Conservation (phyloP, 2,888 invertebrate genomes). For the Pocota personata region DNA sequence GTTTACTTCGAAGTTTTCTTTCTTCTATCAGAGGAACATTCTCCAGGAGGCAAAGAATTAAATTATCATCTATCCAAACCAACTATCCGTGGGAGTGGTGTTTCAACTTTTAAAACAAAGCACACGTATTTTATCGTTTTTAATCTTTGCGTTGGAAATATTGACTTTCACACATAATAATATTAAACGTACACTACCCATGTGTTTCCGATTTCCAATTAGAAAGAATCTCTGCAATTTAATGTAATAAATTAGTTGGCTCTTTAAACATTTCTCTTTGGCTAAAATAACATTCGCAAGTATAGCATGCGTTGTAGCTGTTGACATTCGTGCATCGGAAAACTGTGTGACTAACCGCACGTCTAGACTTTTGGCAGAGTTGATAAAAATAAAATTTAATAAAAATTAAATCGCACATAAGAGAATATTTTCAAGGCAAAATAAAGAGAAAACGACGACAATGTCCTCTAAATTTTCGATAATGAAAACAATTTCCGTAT, state of each 20-base stretch:
- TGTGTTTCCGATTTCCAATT: not conserved
- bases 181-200: slow-evolving; percentile 17
- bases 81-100: not conserved
- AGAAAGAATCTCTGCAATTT: not conserved
- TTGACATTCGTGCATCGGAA: slow-evolving; percentile 5
- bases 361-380: slow-evolving; percentile 1
- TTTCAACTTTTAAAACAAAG: slow-evolving; percentile 7
- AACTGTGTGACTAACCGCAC: not conserved
- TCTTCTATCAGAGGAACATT: not conserved
- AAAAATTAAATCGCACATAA: not conserved
- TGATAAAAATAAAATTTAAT: not conserved
- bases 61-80: not conserved
- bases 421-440: not conserved
- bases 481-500: not conserved
- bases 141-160: not conserved
- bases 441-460: not conserved
- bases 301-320: not conserved
- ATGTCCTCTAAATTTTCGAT: not conserved
- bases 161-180: slow-evolving; percentile 29
- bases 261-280: slow-evolving; percentile 8
- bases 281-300: not conserved
- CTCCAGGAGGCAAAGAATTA: not conserved
- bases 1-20: not conserved
- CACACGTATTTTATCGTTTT: slow-evolving; percentile 3
- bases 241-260: slow-evolving; percentile 1